Conservation (phyloP, 2,888 invertebrate genomes). For the Odontocerum albicorne region DNA sequence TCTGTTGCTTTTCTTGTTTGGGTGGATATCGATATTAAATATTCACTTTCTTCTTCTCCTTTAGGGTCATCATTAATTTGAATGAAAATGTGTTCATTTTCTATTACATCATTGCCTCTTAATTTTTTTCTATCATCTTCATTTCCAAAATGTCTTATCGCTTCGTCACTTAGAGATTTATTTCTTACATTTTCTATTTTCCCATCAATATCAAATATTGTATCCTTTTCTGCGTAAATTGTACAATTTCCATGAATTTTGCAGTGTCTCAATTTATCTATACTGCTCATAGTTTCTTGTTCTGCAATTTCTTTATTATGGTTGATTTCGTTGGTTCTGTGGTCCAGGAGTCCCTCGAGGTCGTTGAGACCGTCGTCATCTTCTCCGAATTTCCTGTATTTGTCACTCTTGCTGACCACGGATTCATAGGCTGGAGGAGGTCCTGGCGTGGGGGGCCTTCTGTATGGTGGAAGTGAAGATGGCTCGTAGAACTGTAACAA, state of each 20-base stretch:
- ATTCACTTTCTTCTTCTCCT: no score
- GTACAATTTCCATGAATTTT: constrained; percentile 11
- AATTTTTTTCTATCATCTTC: no score
- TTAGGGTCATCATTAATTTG: no score
- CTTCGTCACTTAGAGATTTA: no score
- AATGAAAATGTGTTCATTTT: no score
- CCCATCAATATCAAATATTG: neutral
- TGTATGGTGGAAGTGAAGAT: constrained; percentile 39
- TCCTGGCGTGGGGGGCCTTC: constrained; percentile 47
- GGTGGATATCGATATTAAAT: no score
- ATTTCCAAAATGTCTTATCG: no score
- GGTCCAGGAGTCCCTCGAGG: constrained; percentile 13
- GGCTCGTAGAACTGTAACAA: constrained; percentile 39
- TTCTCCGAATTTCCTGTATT: constrained; percentile 35
- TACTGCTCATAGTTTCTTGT: neutral
- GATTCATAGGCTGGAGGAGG: constrained; percentile 69
- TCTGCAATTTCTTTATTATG: neutral
- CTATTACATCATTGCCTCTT: no score
- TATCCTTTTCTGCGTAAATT: neutral
- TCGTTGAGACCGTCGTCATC: constrained; percentile 40
- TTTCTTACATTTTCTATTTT: neutral
- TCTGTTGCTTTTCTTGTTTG: no score
- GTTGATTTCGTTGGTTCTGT: neutral
- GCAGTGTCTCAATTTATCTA: constrained; percentile 17
- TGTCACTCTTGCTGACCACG: constrained; percentile 44